Percentiles rank a stretch among this genome's conserved stretches.
Conservation (phyloP, 2,888 invertebrate genomes). For the Phengaris alcon region DNA sequence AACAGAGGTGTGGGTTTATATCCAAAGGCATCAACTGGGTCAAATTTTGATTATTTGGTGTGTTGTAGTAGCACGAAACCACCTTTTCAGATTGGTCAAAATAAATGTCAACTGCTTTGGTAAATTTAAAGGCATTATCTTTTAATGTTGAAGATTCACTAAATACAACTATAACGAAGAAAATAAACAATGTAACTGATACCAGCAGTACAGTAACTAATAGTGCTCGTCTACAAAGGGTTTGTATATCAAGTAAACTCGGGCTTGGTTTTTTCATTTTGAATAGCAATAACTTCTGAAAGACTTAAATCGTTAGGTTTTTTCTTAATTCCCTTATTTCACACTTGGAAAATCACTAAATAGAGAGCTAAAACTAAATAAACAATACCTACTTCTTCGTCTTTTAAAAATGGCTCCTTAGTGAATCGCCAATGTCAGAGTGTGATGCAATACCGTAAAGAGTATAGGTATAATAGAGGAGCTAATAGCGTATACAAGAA, state of each 20-base stretch:
- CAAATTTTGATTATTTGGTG: conserved; percentile 58
- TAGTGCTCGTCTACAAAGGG: conserved; percentile 3
- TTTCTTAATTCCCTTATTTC: not conserved
- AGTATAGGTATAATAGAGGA: no score
- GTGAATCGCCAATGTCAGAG: no score
- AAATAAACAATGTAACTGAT: conserved; percentile 2
- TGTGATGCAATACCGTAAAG: no score
- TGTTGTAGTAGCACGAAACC: conserved; percentile 85
- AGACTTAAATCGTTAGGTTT: no score
- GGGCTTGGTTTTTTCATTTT: conserved; percentile 5
- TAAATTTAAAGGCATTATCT: not conserved
- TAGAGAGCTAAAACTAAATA: not conserved
- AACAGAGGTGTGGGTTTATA: conserved; percentile 87
- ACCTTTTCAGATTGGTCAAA: conserved; percentile 42
- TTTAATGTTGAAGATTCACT: not conserved
- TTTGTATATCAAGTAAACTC: conserved; percentile 4
- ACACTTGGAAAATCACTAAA: not conserved
- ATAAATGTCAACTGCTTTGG: not conserved
- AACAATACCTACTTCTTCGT: not conserved
- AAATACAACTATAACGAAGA: not conserved
- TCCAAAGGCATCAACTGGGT: conserved; percentile 72
- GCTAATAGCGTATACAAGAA: no score
- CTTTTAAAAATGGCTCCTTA: no score
- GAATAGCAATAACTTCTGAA: not conserved
- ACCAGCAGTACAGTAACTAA: conserved; percentile 8